Evolutionary conservation across 2,797 vertebrate species (phyloP).

Genomic region (Arrhamphus sclerolepis): DNA sequence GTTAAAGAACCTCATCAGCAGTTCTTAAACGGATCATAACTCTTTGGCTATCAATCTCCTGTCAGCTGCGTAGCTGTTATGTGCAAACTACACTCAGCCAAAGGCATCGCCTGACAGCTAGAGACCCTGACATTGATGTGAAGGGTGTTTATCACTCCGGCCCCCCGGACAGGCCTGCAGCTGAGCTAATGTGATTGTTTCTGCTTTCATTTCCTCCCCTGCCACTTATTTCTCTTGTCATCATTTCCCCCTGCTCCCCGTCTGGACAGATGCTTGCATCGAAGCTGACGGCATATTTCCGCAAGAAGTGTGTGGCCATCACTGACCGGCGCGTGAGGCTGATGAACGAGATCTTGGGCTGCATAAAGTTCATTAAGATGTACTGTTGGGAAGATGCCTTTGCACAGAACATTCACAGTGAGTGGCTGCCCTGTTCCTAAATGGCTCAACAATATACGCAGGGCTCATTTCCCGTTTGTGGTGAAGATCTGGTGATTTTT

Average conservation of each 20-base stretch:
- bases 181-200: slow-evolving; percentile 67
- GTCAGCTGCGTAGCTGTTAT: slow-evolving; percentile 47
- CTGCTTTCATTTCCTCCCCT: slow-evolving; percentile 78
- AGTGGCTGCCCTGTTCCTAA: slow-evolving; percentile 49
- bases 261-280: slow-evolving; percentile 84
- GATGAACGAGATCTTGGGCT: slow-evolving; percentile 87
- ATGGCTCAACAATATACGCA: slow-evolving; percentile 31
- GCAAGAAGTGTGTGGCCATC: slow-evolving; percentile 82
- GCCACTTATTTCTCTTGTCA: slow-evolving; percentile 66
- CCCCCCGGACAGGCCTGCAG: slow-evolving; percentile 50
- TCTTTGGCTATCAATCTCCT: slow-evolving; percentile 46
- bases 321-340: slow-evolving; percentile 84
- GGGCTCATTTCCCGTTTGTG: slow-evolving; percentile 32
- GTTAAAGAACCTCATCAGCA: slow-evolving; percentile 20
- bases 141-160: slow-evolving; percentile 62
- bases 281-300: slow-evolving; percentile 85
- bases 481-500: background rate
- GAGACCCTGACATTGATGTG: slow-evolving; percentile 56
- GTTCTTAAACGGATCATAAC: slow-evolving; percentile 48
- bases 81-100: slow-evolving; percentile 54
- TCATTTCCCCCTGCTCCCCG: slow-evolving; percentile 52
- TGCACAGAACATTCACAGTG: slow-evolving; percentile 82
- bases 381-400: slow-evolving; percentile 87
- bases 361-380: slow-evolving; percentile 90
- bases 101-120: slow-evolving; percentile 46